phyloP scores from a whole-genome alignment of 2,113 vertebrate species.

The Pionites leucogaster region DNA sequence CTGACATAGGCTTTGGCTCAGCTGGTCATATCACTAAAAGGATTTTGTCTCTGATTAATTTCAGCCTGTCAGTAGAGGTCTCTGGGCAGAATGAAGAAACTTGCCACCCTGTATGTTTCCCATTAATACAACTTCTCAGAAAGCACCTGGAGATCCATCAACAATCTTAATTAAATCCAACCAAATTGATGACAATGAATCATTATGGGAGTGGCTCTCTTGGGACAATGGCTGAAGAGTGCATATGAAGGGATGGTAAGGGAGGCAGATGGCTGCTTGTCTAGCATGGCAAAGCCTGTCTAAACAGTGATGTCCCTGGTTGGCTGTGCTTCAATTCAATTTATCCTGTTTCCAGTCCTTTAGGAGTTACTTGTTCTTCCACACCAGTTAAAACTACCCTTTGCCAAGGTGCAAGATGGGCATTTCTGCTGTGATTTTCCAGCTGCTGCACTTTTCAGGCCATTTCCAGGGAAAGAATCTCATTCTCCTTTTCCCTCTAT shows the following conservation, averaged over 20 bases:
- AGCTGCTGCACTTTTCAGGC: neutral
- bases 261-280: neutral
- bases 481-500: neutral
- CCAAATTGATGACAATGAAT: neutral
- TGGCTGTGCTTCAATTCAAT: neutral
- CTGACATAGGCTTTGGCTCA: slow-evolving; percentile 10
- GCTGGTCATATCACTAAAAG: slow-evolving; percentile 43
- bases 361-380: neutral
- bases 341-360: neutral
- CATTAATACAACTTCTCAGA: slow-evolving; percentile 17
- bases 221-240: neutral
- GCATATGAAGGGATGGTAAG: neutral
- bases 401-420: neutral
- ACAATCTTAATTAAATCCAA: slow-evolving; percentile 21
- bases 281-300: neutral
- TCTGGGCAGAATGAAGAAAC: neutral
- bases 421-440: neutral
- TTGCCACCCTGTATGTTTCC: neutral
- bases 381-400: neutral
- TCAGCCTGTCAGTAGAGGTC: neutral
- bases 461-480: neutral
- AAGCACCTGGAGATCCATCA: slow-evolving; percentile 12
- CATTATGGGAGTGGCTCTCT: neutral
- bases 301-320: neutral
- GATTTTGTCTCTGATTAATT: slow-evolving; percentile 49